Base-by-base conservation (phyloP, 2,113 vertebrate genomes). In the Cyanoramphus novaezelandiae region DNA sequence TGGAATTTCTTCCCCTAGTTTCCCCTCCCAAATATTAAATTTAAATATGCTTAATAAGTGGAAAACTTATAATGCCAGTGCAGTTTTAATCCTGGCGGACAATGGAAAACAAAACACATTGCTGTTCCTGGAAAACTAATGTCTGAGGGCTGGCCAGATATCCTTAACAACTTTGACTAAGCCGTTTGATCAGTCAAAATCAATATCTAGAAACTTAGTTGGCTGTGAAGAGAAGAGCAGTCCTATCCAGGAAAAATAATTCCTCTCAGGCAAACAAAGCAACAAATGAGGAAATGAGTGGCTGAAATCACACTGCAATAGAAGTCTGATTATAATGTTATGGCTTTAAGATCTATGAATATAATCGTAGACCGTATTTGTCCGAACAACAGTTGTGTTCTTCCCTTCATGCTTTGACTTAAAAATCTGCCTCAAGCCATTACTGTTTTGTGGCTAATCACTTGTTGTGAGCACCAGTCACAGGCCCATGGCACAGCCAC, bases 371-470 rank as follows among this genome's bases (percentile, higher is more conserved):
- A 25, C 8, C 25, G 3, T 12, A 28, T 90, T 95, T 87, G 27
- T 15, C 21, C 52, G 59, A 75, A 76, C 14, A 57, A 50, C 13
- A 9, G 5, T 11, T 62, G 17, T 72, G 18, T 21, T n/a, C 39
- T 62, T 82, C n/a, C 18, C 16, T 79, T 82, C 21, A 13, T 35
- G 33, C 47, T 90, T 76, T 64, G 52, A 27, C 27, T 46, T 64
- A 52, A 71, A 87, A 60, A 43, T 21, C 52, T 76, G 44, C 69
- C 5, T 2, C 33, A 68, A 29, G 29, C 31, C 44, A 16, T 69
- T 20, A 9, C 4, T 41, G 0, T 27, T 65, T 35, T 3, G 0
- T 28, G 39, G 39, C 28, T 43, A 37, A 31, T 23, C 0, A 0
- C 29, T 62, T 65, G 52, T 29, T 57, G 33, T 47, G 67, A 80